A percentile compares a stretch with the other conserved stretches of the same genome.
These are phyloP conservation scores for Acanthurus tractus DNA, from an alignment of 2,797 vertebrate species.

Conservation along the genomic window DNA sequence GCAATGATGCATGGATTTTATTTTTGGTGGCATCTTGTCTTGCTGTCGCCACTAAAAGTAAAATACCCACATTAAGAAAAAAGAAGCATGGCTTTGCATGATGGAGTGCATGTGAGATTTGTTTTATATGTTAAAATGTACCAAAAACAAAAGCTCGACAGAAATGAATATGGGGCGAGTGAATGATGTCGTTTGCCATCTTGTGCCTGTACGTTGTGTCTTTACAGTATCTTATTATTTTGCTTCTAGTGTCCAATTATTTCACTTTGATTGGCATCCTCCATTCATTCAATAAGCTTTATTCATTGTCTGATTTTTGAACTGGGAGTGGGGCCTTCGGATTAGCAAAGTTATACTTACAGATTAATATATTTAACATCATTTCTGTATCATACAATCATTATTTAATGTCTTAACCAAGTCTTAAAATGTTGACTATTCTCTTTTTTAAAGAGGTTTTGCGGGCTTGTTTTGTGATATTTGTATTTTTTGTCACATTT, in stretches of 20 bases:
- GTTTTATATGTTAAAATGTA: conserved; percentile 46
- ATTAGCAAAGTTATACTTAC: conserved; percentile 51
- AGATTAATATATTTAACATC: conserved; percentile 84
- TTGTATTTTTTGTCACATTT: conserved; percentile 47
- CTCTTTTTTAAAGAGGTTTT: conserved; percentile 45
- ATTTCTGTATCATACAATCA: conserved; percentile 68
- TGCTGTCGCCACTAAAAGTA: conserved; percentile 18
- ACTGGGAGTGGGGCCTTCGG: conserved; percentile 35
- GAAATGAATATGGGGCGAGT: conserved; percentile 24
- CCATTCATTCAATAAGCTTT: conserved; percentile 62
- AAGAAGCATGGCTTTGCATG: conserved; percentile 69
- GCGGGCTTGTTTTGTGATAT: conserved; percentile 29
- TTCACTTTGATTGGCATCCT: conserved; percentile 48
- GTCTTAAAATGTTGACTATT: conserved; percentile 42
- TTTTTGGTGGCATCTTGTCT: conserved; percentile 34
- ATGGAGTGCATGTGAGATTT: conserved; percentile 54
- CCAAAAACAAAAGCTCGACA: conserved; percentile 60
- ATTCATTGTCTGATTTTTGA: conserved; percentile 54
- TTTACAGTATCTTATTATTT: conserved; percentile 41
- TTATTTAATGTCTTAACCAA: conserved; percentile 69
- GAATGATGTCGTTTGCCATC: conserved; percentile 45
- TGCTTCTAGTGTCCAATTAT: conserved; percentile 25
- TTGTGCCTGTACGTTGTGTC: conserved; percentile 49
- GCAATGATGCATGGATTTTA: conserved; percentile 44
- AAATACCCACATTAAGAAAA: neutral